phyloP scores from a whole-genome alignment of 2,113 vertebrate genomes.

The Sceloporus undulatus region DNA sequence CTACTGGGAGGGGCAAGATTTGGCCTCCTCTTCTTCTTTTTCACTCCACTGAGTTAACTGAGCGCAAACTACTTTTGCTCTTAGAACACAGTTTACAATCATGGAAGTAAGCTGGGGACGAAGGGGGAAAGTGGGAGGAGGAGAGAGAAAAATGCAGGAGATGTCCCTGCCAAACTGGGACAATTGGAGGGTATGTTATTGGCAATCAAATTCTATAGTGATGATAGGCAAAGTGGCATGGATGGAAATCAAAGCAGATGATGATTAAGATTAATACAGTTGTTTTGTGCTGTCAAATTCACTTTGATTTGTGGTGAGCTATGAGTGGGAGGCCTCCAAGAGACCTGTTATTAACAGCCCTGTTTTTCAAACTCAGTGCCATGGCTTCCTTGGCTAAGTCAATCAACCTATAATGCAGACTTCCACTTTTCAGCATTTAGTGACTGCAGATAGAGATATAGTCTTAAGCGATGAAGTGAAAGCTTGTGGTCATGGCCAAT shows the following conservation, averaged over 20 bases:
- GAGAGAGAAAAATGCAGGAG: too few species aligned
- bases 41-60: too few species aligned
- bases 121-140: too few species aligned
- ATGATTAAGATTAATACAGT: accelerated
- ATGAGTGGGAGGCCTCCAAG: too few species aligned
- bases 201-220: neutral
- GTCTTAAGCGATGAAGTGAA: constrained; percentile 12
- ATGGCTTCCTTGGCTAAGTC: neutral
- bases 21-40: too few species aligned
- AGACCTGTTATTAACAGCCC: neutral
- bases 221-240: neutral
- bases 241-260: constrained; percentile 1
- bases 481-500: accelerated
- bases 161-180: too few species aligned
- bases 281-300: too few species aligned
- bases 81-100: too few species aligned
- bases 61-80: too few species aligned
- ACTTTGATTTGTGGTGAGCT: too few species aligned
- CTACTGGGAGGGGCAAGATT: too few species aligned
- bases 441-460: neutral
- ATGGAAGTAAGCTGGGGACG: too few species aligned
- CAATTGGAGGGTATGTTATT: neutral
- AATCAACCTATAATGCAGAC: neutral
- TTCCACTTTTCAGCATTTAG: neutral
- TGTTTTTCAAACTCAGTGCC: neutral